Conservation (phyloP, 64 coral and sea anemone species). For the Anthopleura sola region DNA sequence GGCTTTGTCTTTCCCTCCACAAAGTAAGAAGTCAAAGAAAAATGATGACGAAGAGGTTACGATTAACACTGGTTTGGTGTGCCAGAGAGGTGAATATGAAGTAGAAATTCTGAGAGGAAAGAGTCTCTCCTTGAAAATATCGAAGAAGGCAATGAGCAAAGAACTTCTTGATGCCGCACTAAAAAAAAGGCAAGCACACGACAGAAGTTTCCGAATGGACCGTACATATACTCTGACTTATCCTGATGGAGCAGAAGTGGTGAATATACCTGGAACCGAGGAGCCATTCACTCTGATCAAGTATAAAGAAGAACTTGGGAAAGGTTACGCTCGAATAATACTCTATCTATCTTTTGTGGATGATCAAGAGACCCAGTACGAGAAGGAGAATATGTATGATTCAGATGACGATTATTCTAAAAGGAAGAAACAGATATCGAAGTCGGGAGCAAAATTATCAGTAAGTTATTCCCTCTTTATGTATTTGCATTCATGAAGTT, state of each 20-base stretch:
- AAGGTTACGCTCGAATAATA: slow-evolving; percentile 11
- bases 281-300: slow-evolving; percentile 47
- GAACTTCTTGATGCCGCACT: slow-evolving; percentile 17
- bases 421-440: background rate
- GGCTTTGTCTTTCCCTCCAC: slow-evolving; percentile 1
- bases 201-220: slow-evolving; percentile 48
- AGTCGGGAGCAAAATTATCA: background rate
- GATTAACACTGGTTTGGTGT: slow-evolving; percentile 1
- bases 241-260: slow-evolving; percentile 51
- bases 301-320: slow-evolving; percentile 56
- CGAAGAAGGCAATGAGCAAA: slow-evolving; percentile 22
- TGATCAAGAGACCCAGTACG: background rate
- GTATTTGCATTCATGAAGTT: background rate
- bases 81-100: background rate
- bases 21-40: too few relatives aligned
- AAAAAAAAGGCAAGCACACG: slow-evolving; percentile 50
- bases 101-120: slow-evolving; percentile 3
- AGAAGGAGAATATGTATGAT: background rate
- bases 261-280: slow-evolving; percentile 32
- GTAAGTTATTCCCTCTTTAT: background rate
- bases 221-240: slow-evolving; percentile 43
- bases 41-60: slow-evolving; percentile 50
- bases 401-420: background rate
- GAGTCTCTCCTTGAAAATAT: slow-evolving; percentile 42
- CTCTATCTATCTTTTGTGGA: slow-evolving; percentile 32